Evolutionary conservation across 2,888 invertebrate genomes (phyloP).

Genomic region (Chelonus formosanus): DNA sequence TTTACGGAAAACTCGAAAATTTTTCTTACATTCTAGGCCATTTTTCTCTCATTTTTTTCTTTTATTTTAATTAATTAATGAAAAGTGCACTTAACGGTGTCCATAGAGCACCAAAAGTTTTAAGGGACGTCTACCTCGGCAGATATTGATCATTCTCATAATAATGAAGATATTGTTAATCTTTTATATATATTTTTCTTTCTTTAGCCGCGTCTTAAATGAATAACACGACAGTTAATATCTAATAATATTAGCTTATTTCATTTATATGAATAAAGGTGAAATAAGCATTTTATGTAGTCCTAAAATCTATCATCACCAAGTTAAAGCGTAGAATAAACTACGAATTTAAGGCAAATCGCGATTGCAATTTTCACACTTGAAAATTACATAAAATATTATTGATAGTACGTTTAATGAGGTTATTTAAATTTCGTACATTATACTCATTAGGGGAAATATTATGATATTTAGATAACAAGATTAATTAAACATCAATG

Average conservation of each 20-base stretch:
- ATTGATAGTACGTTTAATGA: slow-evolving; percentile 11
- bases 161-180: slow-evolving; percentile 7
- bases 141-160: slow-evolving; percentile 54
- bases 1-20: slow-evolving; percentile 32
- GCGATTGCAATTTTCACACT: slow-evolving; percentile 36
- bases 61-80: slow-evolving; percentile 45
- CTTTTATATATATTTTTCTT: not conserved
- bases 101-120: slow-evolving; percentile 61
- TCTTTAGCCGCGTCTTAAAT: slow-evolving; percentile 3
- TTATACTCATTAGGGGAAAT: not conserved
- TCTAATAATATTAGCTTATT: not conserved
- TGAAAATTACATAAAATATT: slow-evolving; percentile 24
- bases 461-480: too few relatives aligned
- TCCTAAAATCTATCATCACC: slow-evolving; percentile 58
- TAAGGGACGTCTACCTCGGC: slow-evolving; percentile 60
- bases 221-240: not conserved
- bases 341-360: slow-evolving; percentile 58
- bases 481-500: too few relatives aligned
- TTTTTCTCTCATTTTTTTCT: slow-evolving; percentile 45
- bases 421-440: not conserved
- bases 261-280: slow-evolving; percentile 29
- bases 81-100: slow-evolving; percentile 65
- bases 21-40: slow-evolving; percentile 60
- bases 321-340: slow-evolving; percentile 55
- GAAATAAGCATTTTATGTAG: slow-evolving; percentile 46